Base-by-base conservation (phyloP, 92 coral and sea anemone species). In the Phenganax stokvisi region DNA sequence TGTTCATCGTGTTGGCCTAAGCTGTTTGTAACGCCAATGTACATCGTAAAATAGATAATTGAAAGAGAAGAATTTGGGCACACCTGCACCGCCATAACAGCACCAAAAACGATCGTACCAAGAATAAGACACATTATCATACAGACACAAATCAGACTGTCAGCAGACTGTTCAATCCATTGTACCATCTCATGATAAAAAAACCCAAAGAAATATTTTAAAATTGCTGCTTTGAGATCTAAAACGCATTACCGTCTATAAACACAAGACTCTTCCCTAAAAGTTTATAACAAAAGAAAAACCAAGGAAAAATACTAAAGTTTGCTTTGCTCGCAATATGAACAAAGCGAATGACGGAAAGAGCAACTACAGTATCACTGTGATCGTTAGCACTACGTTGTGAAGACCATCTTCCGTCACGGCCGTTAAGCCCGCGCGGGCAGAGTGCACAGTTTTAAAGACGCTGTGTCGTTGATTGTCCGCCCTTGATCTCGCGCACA, bases 71-170 rank as follows among this genome's bases (percentile, higher is more conserved):
- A 37, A 37, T 37, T 37, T 37, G 47, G 47, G 47, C 47, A 5
- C 80, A 94, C 98, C 98, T 94, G 96, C 44, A 91, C 91, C 56
- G 98, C 98, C 74, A 94, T 85, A 69, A 94, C 68, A 56, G 91
- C 92, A 56, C 97, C 78, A 20, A 94, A 88, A 53, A 92, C 84
- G 17, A 92, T 85, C 56, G 87, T 88, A 66, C 90, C 91, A 7
- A 92, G 77, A 62, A 94, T 86, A 69, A 94, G 89, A 20, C 90
- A 85, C 75, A 91, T 56, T 71, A 94, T 93, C 87, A 94, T 94
- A 69, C 90, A 90, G 70, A 94, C 89, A 79, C 98, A 91, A 27
- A 94, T 89, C 44, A 94, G 88, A 76, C 92, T 94, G 80, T 92
- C 97, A 85, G 92, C 90, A 12, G 91, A 91, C 47, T 80, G 84